phyloP scores from a whole-genome alignment of 2,113 vertebrate genomes.

The Felis chaus region DNA sequence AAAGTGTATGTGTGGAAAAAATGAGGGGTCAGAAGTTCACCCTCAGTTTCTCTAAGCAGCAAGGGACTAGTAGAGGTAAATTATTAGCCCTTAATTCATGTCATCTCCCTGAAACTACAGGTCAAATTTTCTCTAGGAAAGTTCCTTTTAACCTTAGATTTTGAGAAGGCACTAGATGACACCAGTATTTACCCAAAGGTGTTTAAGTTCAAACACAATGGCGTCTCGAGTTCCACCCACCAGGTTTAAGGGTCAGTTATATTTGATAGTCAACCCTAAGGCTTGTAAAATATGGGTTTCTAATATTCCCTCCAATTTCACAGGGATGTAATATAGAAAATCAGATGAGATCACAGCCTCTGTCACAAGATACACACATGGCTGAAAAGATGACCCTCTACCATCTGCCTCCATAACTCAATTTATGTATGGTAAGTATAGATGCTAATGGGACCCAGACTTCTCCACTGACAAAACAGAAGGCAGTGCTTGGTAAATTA shows the following conservation, averaged over 20 bases:
- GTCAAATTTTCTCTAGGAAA: background rate
- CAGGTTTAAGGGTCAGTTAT: background rate
- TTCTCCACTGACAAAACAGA: constrained; percentile 40
- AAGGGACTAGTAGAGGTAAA: background rate
- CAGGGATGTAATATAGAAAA: background rate
- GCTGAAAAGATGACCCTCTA: background rate
- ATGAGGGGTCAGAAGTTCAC: background rate
- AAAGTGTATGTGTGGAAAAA: background rate
- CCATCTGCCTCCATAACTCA: constrained; percentile 49
- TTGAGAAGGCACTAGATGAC: background rate
- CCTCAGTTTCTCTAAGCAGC: constrained; percentile 6
- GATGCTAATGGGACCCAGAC: constrained; percentile 25
- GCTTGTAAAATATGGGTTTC: background rate
- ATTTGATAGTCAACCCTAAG: background rate
- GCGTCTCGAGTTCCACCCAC: background rate
- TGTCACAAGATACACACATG: background rate
- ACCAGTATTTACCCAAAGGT: background rate
- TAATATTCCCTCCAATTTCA: background rate
- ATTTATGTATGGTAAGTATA: constrained; percentile 1
- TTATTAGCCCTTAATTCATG: background rate
- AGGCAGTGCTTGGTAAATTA: constrained; percentile 27
- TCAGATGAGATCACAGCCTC: background rate
- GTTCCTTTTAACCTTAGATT: background rate
- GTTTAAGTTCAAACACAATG: background rate
- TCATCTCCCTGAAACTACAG: background rate